phyloP scores from a whole-genome alignment of 2,888 invertebrate genomes.

The Notocelia uddmanniana region DNA sequence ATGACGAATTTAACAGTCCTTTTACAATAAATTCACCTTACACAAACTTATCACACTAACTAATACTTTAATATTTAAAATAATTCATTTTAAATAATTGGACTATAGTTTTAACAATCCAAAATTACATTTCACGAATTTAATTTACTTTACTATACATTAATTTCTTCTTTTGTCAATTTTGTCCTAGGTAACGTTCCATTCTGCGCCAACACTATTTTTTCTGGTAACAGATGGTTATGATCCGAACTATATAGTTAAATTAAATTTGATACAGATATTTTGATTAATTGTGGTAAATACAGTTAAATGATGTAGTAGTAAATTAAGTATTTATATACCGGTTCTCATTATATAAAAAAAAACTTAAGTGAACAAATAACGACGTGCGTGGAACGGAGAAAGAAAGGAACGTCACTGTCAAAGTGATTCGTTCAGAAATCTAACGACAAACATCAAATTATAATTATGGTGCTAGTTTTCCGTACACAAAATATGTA shows the following conservation, averaged over 20 bases:
- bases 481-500: too few species aligned
- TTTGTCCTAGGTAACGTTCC: slow-evolving; percentile 12
- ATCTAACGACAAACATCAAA: not conserved
- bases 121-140: slow-evolving; percentile 15
- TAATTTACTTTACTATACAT: too few species aligned
- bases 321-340: not conserved
- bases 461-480: too few species aligned
- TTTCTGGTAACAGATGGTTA: not conserved
- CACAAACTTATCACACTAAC: slow-evolving; percentile 9
- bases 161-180: slow-evolving; percentile 25
- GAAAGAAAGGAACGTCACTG: not conserved
- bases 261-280: not conserved
- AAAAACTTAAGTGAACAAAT: not conserved
- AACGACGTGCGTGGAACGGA: slow-evolving; percentile 7
- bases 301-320: not conserved
- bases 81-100: not conserved
- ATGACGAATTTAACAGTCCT: slow-evolving; percentile 44
- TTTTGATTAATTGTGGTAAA: not conserved
- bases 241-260: not conserved
- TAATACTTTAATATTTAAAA: not conserved
- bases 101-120: slow-evolving; percentile 1
- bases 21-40: slow-evolving; percentile 38
- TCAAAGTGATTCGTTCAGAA: slow-evolving; percentile 18
- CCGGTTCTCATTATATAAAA: not conserved
- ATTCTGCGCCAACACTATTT: not conserved